Conservation (phyloP, 1,140 invertebrate species). For the Drosophila sproati region DNA sequence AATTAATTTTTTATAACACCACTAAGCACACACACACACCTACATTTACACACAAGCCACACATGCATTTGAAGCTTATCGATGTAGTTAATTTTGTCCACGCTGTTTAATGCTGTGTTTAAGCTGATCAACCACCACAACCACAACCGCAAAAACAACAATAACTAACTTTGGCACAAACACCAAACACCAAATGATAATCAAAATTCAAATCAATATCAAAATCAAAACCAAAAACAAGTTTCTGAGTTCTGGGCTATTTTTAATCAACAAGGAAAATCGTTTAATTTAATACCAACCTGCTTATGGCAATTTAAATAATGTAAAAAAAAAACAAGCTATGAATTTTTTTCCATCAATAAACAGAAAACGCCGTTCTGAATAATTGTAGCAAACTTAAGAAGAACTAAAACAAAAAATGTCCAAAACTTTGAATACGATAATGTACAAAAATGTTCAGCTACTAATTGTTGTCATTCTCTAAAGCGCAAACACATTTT, state of each 20-base stretch:
- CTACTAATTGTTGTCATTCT: conserved; percentile 59
- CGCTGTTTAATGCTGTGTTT: conserved; percentile 63
- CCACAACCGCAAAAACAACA: conserved; percentile 32
- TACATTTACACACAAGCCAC: conserved; percentile 34
- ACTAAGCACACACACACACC: conserved; percentile 62
- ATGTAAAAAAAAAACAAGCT: conserved; percentile 39
- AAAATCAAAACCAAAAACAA: conserved; percentile 68
- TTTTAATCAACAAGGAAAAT: conserved; percentile 56
- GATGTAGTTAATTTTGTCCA: conserved; percentile 70
- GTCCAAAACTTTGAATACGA: conserved; percentile 85
- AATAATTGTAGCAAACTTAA: conserved; percentile 38
- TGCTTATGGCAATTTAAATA: conserved; percentile 28
- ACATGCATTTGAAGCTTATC: conserved; percentile 66
- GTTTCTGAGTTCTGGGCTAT: conserved; percentile 84
- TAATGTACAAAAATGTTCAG: conserved; percentile 67
- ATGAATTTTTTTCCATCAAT: conserved; percentile 17
- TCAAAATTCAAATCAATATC: conserved; percentile 15
- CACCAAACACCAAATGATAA: conserved; percentile 35
- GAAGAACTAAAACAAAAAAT: conserved; percentile 64
- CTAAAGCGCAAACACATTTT: conserved; percentile 43
- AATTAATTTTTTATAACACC: conserved; percentile 73
- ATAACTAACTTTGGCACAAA: conserved; percentile 64
- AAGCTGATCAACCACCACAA: conserved; percentile 31
- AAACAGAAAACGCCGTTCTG: conserved; percentile 15
- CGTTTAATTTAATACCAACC: conserved; percentile 31